Evolutionary conservation across 2,113 vertebrate species (phyloP).

Genomic region (Anthoscopus minutus): DNA sequence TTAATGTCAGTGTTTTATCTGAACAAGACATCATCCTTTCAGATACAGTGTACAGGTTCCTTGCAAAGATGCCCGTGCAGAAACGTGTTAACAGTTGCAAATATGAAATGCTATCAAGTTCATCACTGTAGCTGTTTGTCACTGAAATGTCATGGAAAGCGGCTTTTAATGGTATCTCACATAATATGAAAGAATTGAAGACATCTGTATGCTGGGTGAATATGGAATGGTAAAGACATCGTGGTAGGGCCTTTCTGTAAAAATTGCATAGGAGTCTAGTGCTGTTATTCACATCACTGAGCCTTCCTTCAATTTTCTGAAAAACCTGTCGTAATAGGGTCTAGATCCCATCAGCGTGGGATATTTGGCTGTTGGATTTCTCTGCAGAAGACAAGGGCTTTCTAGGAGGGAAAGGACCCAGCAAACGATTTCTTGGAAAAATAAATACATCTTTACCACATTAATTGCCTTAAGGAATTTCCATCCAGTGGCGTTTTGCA

Average conservation of each 20-base stretch:
- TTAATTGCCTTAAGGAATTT: background rate
- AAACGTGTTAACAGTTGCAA: constrained; percentile 87
- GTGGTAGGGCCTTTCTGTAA: constrained; percentile 56
- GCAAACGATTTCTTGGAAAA: background rate
- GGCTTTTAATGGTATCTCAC: constrained; percentile 85
- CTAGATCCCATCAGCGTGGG: background rate
- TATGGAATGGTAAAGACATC: constrained; percentile 66
- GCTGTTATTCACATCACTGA: constrained; percentile 26
- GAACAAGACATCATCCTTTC: constrained; percentile 85
- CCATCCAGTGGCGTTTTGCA: background rate
- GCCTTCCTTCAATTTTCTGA: constrained; percentile 44
- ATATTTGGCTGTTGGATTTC: background rate
- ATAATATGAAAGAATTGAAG: constrained; percentile 82
- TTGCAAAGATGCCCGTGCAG: constrained; percentile 78
- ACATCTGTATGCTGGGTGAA: constrained; percentile 79
- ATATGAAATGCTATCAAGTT: constrained; percentile 86
- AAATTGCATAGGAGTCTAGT: constrained; percentile 37
- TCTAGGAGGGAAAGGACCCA: background rate
- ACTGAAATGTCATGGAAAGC: constrained; percentile 87
- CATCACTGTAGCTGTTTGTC: constrained; percentile 91
- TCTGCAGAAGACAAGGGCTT: background rate
- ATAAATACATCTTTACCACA: background rate
- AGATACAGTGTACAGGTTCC: constrained; percentile 78
- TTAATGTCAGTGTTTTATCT: constrained; percentile 88
- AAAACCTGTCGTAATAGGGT: constrained; percentile 9